These are phyloP conservation scores for Stercorarius parasiticus DNA, from an alignment of 2,113 vertebrate genomes.

Conservation along the genomic window DNA sequence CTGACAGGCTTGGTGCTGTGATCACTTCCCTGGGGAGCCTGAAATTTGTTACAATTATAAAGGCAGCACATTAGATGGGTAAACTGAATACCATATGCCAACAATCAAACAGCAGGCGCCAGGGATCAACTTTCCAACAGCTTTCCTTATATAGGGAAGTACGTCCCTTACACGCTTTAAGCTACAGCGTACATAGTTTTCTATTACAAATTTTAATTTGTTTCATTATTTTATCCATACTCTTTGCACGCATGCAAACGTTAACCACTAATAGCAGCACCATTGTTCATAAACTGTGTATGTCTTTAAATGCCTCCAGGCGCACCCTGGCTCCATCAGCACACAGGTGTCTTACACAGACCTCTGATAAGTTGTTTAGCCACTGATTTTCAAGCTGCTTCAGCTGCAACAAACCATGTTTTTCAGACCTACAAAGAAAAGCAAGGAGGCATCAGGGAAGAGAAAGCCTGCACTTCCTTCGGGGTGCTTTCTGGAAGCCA, in stretches of 20 bases:
- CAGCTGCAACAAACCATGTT: background rate
- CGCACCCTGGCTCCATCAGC: background rate
- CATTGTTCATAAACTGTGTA: rapidly evolving
- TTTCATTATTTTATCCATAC: background rate
- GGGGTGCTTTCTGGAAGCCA: background rate
- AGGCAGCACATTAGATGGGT: background rate
- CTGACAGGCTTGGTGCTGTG: background rate
- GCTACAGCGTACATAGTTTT: background rate
- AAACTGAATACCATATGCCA: background rate
- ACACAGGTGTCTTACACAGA: background rate
- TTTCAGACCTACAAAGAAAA: background rate
- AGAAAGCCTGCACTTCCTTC: background rate
- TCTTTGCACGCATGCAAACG: background rate
- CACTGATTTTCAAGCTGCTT: background rate
- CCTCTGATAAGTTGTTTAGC: background rate
- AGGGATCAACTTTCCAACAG: background rate
- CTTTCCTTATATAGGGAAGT: rapidly evolving
- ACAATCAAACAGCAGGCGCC: background rate
- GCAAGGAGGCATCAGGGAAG: rapidly evolving
- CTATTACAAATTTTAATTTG: background rate
- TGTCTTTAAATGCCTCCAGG: background rate
- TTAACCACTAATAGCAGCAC: background rate
- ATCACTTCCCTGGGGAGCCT: background rate
- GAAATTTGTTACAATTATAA: background rate
- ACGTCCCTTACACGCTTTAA: background rate